Evolutionary conservation across 1,140 invertebrate genomes (phyloP).

Genomic region (Drosophila setifemur): DNA sequence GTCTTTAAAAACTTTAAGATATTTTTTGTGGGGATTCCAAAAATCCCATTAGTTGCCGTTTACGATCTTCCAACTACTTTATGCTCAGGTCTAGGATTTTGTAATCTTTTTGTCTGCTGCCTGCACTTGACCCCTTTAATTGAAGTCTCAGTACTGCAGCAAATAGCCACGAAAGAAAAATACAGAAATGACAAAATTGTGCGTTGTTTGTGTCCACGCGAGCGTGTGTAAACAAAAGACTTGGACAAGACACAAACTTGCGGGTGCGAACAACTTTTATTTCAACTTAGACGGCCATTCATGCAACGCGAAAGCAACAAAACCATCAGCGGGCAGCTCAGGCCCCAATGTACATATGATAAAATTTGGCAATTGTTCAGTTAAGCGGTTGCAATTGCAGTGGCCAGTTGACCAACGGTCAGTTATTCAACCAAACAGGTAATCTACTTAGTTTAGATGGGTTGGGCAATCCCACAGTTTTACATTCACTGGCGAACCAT

Average conservation of each 20-base stretch:
- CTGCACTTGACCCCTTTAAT: conserved; percentile 70
- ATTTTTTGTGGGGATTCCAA: no score
- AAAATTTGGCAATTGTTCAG: conserved; percentile 52
- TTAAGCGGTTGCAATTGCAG: conserved; percentile 45
- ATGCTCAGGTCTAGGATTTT: conserved; percentile 17
- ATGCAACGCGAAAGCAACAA: conserved; percentile 44
- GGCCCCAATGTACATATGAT: conserved; percentile 36
- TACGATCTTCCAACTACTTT: background rate
- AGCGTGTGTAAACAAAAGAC: conserved; percentile 59
- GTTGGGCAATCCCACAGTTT: conserved; percentile 27
- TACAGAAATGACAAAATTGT: conserved; percentile 1
- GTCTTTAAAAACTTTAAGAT: no score
- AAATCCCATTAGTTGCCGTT: background rate
- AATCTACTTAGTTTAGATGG: background rate
- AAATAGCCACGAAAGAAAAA: conserved; percentile 10
- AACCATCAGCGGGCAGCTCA: background rate
- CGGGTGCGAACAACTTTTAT: conserved; percentile 21
- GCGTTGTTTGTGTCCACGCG: background rate
- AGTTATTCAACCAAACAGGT: conserved; percentile 49
- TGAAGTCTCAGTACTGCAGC: conserved; percentile 29
- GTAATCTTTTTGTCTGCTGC: conserved; percentile 40
- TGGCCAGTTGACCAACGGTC: conserved; percentile 44
- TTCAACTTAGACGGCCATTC: conserved; percentile 10
- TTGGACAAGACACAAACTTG: conserved; percentile 65
- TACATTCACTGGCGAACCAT: background rate